Base-by-base conservation (phyloP, 2,888 invertebrate genomes). In the Masnerella sp. region DNA sequence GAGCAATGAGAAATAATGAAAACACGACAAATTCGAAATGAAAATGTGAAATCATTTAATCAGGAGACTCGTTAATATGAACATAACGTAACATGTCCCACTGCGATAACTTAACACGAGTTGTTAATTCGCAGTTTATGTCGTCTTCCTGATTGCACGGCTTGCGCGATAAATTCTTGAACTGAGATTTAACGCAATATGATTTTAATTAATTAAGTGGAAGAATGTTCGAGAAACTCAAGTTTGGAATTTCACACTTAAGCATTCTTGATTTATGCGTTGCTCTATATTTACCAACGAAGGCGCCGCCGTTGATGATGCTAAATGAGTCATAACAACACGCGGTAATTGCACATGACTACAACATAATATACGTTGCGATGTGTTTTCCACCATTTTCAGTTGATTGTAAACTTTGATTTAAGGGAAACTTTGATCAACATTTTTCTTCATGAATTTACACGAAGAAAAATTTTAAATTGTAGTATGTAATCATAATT, bases 161-260 rank as follows among this genome's bases (percentile, higher is more conserved):
- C 32, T 32, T 22, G 40, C 5, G 30, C 30, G 32, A 62, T 62
- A 64, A 36, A 64, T 64, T 42, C 15, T 18, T 28, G 17, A 54
- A 54, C 47, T 38, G 32, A 49, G 49, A 67, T 56, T 67, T 45
- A 64, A 64, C 64, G 12, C 65, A 52, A 67, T 56, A 52, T 43
- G 47, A 67, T 67, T 58, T 56, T 56, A 67, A 67, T 64, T 64
- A 64, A 64, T 58, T 67, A 51, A 49, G 56, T 40, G 40, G 30
- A 58, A 36, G 67, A 58, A 58, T 67, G 67, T 40, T 51, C 51
- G 17, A 43, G 49, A 49, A 22, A 28, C 36, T 28, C 12, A 28
- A 65, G 67, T 58, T 67, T 58, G 51, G 58, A 58, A 58, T 58
- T 51, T 67, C 58, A 67, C 49, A 58, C 58, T 58, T 51, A 67